Evolutionary conservation across 2,888 invertebrate species (phyloP), one percentile per base, ranked within the genome.

Genomic region (Rhyacophila evoluta): DNA sequence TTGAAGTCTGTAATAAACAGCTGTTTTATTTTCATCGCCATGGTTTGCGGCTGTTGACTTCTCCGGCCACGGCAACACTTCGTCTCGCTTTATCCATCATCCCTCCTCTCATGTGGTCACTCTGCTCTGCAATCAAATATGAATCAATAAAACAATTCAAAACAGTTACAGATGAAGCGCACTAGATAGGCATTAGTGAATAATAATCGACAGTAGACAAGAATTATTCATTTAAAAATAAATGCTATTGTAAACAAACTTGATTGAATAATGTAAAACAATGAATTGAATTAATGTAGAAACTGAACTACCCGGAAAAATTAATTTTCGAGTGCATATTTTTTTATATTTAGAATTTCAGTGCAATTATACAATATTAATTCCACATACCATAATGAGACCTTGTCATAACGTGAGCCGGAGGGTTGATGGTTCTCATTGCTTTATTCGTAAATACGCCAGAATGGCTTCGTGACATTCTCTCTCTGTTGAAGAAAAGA

Each of bases 381-480:
- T 67, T 10, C 15, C 36, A 12, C 77, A 19, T 38, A 79, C 90
- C 90, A 85, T 89, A 88, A 83, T 87, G 87, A 69, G 90, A 89
- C 83, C 88, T 88, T 83, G 89, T 87, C 90, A 89, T 89, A 84
- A 38, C 86, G 36, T 79, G 87, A 78, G 70, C 84, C n/a, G n/a
- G 84, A 25, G 71, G 75, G 19, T 73, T 27, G 41, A 41, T 38
- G 19, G 70, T 82, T 27, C 87, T 86, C 83, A 85, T 85, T 83
- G 84, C 80, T 81, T 88, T 88, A 84, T 87, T 82, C 81, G 88
- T 88, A 83, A 89, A 89, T 83, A 84, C 86, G 27, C 90, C 89
- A 83, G 86, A 86, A 87, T 89, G 87, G 84, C 89, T 89, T 85
- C 88, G 88, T 81, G 89, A 88, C 90, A 90, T 90, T 84, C 87